phyloP scores from a whole-genome alignment of 2,797 vertebrate species.

The Aeoliscus strigatus region DNA sequence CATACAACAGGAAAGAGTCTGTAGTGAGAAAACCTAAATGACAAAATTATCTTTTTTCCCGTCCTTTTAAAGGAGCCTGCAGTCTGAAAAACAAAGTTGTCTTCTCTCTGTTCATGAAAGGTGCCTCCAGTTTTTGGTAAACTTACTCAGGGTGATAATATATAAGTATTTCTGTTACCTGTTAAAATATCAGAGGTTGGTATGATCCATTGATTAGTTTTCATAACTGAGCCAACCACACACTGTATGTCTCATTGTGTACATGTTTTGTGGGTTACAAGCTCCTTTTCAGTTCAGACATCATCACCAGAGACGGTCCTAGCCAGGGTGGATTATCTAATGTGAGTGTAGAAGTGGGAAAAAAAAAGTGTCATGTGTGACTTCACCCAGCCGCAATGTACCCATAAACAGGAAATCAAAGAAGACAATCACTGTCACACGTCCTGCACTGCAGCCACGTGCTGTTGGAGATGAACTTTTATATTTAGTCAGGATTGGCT shows the following conservation, averaged over 20 bases:
- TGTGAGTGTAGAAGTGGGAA: constrained; percentile 9
- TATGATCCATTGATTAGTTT: constrained; percentile 10
- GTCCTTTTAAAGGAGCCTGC: too few relatives aligned
- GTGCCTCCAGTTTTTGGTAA: too few relatives aligned
- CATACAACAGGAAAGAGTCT: too few relatives aligned
- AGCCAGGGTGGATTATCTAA: constrained; percentile 10
- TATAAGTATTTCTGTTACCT: not conserved
- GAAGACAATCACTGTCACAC: not conserved
- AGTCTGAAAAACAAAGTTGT: too few relatives aligned
- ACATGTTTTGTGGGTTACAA: not conserved
- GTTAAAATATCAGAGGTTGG: constrained; percentile 5
- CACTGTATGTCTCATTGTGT: not conserved
- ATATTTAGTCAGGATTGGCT: constrained; percentile 63
- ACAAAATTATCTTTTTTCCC: too few relatives aligned
- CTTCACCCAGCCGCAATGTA: too few relatives aligned
- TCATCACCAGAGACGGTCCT: constrained; percentile 1
- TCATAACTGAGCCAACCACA: not conserved
- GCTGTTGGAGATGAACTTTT: constrained; percentile 41
- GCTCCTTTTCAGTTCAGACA: not conserved
- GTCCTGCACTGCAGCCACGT: constrained; percentile 4
- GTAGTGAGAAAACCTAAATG: too few relatives aligned
- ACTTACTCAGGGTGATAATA: constrained; percentile 2
- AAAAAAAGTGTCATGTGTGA: too few relatives aligned
- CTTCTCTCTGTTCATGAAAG: too few relatives aligned
- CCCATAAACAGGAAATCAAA: constrained; percentile 1